A percentile compares a stretch with the other conserved stretches of the same genome.
Evolutionary conservation across 2,888 invertebrate genomes (phyloP).

Genomic region (Crematogaster levior): DNA sequence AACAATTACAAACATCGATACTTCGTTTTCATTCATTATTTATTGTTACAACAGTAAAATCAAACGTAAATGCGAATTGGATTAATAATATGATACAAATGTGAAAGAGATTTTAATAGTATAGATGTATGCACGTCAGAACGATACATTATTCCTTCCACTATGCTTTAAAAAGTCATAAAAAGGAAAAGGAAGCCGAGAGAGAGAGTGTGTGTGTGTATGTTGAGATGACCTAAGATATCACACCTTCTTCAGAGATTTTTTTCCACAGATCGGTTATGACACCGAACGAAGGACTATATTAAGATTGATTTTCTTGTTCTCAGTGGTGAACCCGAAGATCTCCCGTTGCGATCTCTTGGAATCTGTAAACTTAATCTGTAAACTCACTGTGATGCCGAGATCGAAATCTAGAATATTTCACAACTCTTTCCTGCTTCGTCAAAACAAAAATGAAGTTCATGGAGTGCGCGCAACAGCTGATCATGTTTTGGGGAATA

Average conservation of each 20-base stretch:
- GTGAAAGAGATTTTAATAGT: not conserved
- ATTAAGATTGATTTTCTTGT: conserved; percentile 50
- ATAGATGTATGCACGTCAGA: not conserved
- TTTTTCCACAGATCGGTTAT: conserved; percentile 27
- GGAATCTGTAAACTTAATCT: conserved; percentile 11
- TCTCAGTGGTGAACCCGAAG: not conserved
- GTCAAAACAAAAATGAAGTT: conserved; percentile 62
- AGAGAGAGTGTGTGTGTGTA: no score
- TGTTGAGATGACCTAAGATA: conserved; percentile 33
- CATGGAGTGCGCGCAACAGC: conserved; percentile 55
- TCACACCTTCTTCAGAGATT: conserved; percentile 28
- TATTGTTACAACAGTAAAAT: not conserved
- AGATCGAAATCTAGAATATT: conserved; percentile 33
- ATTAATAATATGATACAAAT: not conserved
- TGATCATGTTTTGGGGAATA: conserved; percentile 67
- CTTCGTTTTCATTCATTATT: no score
- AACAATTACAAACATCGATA: not conserved
- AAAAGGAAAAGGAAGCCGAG: not conserved
- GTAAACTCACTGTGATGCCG: conserved; percentile 8
- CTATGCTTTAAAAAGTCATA: not conserved
- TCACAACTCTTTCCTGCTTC: conserved; percentile 45
- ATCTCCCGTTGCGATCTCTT: conserved; percentile 39
- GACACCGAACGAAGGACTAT: conserved; percentile 29
- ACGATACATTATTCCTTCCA: not conserved
- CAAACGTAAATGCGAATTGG: not conserved